Conservation (phyloP, 2,888 invertebrate genomes). For the Dicycla oo region DNA sequence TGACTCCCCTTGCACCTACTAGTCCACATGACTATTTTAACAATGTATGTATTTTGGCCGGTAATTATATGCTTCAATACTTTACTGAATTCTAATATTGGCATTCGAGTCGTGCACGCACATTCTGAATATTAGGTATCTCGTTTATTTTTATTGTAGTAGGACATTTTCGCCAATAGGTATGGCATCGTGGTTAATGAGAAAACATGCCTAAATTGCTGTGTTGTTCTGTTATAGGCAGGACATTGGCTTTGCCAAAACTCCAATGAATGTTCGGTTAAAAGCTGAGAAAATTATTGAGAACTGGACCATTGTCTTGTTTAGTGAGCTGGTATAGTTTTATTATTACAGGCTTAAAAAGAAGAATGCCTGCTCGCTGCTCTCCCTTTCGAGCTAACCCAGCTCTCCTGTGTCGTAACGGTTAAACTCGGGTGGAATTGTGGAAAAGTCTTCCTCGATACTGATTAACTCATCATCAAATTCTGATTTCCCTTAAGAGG, state of each 20-base stretch:
- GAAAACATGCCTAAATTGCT: not conserved
- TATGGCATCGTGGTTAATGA: not conserved
- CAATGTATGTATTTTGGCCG: not conserved
- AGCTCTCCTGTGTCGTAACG: not conserved
- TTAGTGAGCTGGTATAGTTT: not conserved
- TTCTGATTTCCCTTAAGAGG: conserved; percentile 7
- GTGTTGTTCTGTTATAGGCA: no score
- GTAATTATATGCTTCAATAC: conserved; percentile 15
- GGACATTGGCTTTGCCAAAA: no score
- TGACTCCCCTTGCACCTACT: not conserved
- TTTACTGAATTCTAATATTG: conserved; percentile 22
- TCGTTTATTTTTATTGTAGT: conserved; percentile 7
- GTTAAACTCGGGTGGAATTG: no score
- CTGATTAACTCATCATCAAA: not conserved
- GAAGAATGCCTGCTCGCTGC: not conserved
- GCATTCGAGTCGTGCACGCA: conserved; percentile 5
- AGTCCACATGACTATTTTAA: no score
- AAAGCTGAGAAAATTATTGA: no score
- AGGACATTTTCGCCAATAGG: conserved; percentile 2
- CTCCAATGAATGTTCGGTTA: no score
- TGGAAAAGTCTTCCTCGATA: not conserved
- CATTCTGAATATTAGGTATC: conserved; percentile 6
- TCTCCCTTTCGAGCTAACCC: not conserved
- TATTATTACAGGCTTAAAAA: not conserved
- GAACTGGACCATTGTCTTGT: not conserved